phyloP scores from a whole-genome alignment of 2,797 vertebrate species.

The Tenualosa ilisha region DNA sequence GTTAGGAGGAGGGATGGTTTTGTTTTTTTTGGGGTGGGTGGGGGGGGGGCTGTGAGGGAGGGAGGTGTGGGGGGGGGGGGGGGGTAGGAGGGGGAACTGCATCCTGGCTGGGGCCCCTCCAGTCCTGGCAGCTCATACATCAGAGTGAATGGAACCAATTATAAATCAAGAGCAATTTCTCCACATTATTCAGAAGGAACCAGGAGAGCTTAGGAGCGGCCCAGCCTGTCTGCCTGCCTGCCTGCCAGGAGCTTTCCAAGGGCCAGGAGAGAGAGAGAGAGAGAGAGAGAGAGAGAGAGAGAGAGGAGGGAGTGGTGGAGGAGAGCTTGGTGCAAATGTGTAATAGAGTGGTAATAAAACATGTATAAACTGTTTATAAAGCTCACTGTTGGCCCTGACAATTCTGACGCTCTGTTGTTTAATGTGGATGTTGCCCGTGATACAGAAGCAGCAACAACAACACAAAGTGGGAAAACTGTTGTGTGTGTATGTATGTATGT shows the following conservation, averaged over 20 bases:
- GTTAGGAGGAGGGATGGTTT: not conserved
- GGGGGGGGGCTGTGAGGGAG: slow-evolving; percentile 29
- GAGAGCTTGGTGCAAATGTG: not conserved
- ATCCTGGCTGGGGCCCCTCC: slow-evolving; percentile 53
- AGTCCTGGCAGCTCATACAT: slow-evolving; percentile 77
- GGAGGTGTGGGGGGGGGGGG: slow-evolving; percentile 28
- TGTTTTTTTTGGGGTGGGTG: not conserved
- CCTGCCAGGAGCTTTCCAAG: slow-evolving; percentile 63
- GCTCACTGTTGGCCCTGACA: slow-evolving; percentile 43
- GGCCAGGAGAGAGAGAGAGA: slow-evolving; percentile 20
- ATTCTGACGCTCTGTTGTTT: slow-evolving; percentile 41
- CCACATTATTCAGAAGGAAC: slow-evolving; percentile 78
- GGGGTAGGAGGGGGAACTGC: slow-evolving; percentile 44
- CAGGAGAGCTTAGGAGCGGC: slow-evolving; percentile 37
- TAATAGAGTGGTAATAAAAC: slow-evolving; percentile 46
- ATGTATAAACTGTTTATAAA: slow-evolving; percentile 46
- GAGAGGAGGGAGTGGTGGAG: slow-evolving; percentile 7
- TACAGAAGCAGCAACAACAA: slow-evolving; percentile 14
- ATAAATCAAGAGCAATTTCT: slow-evolving; percentile 83
- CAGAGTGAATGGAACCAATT: slow-evolving; percentile 84
- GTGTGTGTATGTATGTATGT: not conserved
- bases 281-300: slow-evolving; percentile 51
- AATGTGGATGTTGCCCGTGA: slow-evolving; percentile 4
- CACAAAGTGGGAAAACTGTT: slow-evolving; percentile 39
- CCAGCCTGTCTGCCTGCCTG: slow-evolving; percentile 27